Conservation (phyloP, 2,888 invertebrate species). For the Latrodectus hesperus region DNA sequence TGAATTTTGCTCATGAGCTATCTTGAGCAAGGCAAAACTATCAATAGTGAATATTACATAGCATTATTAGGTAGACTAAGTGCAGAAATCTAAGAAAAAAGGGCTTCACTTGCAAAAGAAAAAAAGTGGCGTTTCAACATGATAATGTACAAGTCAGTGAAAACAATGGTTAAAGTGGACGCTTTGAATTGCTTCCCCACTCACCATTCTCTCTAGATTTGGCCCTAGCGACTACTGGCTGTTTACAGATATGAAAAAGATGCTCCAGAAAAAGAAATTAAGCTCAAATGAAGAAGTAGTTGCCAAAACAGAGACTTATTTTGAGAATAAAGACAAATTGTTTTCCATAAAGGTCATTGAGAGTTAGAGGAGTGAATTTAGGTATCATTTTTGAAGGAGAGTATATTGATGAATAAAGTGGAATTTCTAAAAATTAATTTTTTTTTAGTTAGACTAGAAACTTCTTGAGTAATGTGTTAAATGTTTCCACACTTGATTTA, state of each 20-base stretch:
- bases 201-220: background rate
- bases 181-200: constrained; percentile 11
- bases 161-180: constrained; percentile 3
- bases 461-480: background rate
- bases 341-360: background rate
- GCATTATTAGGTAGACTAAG: constrained; percentile 2
- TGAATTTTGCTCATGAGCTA: background rate
- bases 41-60: constrained; percentile 10
- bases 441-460: background rate
- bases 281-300: constrained; percentile 11
- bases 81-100: background rate
- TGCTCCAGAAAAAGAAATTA: constrained; percentile 3
- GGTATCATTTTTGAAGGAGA: background rate
- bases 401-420: background rate
- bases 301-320: background rate
- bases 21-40: background rate
- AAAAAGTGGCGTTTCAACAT: constrained; percentile 6
- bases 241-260: background rate
- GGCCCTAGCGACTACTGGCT: background rate
- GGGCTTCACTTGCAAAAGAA: background rate
- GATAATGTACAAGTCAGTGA: background rate
- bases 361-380: background rate
- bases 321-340: background rate
- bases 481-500: too few relatives aligned
- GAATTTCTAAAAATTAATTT: background rate